Percentiles rank a stretch among this genome's conserved stretches.
Conservation (phyloP, 64 coral and sea anemone genomes). For the Catalaphyllia jardinei region DNA sequence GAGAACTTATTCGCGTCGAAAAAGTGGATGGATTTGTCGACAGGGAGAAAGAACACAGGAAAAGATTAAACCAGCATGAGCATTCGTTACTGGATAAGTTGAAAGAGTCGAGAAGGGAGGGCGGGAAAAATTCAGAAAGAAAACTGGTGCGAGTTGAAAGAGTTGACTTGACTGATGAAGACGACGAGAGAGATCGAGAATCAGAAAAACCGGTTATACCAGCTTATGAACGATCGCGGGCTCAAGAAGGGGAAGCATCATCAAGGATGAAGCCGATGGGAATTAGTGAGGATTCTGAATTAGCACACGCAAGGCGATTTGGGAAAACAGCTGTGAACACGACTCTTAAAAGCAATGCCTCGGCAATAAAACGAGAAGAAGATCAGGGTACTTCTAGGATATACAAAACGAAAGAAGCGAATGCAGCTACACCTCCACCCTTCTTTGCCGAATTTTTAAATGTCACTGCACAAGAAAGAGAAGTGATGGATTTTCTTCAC, state of each 20-base stretch:
- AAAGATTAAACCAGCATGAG: background rate
- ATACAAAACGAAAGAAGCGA: background rate
- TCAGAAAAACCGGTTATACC: background rate
- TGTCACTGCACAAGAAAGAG: conserved; percentile 17
- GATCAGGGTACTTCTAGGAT: background rate
- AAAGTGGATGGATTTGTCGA: conserved; percentile 57
- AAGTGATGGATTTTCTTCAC: conserved; percentile 29
- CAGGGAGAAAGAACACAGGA: background rate
- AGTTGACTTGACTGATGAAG: conserved; percentile 32
- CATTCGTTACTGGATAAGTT: conserved; percentile 9
- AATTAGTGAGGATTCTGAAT: conserved; percentile 6
- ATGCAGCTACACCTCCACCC: background rate
- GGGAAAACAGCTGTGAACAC: background rate
- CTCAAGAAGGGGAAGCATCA: background rate
- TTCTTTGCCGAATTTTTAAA: conserved; percentile 43
- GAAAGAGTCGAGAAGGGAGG: conserved; percentile 3
- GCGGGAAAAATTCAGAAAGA: background rate
- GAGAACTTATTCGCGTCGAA: conserved; percentile 44
- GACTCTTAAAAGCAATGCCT: background rate
- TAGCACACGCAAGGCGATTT: conserved; percentile 18
- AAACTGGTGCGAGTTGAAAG: conserved; percentile 41
- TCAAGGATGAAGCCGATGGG: background rate
- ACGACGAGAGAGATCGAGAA: background rate
- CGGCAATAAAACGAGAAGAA: background rate
- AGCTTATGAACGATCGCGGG: background rate